Conservation (phyloP, 2,888 invertebrate genomes). For the Geophilus truncorum region DNA sequence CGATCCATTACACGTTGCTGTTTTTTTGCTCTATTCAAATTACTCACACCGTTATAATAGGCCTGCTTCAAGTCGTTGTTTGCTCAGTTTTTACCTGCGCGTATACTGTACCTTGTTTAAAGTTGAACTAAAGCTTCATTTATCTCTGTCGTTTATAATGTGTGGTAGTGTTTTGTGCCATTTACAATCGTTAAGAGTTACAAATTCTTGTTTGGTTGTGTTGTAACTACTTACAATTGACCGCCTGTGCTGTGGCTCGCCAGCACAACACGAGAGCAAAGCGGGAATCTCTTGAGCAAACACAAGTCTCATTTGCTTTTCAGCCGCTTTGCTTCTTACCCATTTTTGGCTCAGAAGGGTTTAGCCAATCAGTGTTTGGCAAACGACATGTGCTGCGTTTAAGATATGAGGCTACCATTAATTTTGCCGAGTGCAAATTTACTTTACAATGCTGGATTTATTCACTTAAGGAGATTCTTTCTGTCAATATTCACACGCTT, state of each 20-base stretch:
- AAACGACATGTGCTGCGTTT: not conserved
- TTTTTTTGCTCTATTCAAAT: not conserved
- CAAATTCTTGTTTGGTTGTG: not conserved
- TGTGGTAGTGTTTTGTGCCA: not conserved
- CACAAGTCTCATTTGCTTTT: not conserved
- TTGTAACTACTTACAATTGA: not conserved
- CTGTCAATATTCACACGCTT: constrained; percentile 14
- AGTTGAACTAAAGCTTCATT: not conserved
- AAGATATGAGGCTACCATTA: constrained; percentile 20
- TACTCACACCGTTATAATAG: not conserved
- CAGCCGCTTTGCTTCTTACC: not conserved
- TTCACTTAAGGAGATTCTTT: constrained; percentile 7
- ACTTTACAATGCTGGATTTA: not conserved
- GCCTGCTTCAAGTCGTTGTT: not conserved
- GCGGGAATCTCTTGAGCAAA: not conserved
- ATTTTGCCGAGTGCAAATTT: constrained; percentile 8
- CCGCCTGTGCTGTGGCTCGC: constrained; percentile 18
- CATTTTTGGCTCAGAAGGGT: not conserved
- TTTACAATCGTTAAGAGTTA: not conserved
- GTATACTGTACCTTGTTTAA: not conserved
- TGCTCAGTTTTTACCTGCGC: not conserved
- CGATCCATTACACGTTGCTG: constrained; percentile 7
- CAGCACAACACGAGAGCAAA: not conserved
- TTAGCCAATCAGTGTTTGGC: constrained; percentile 8
- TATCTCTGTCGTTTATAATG: no score